Evolutionary conservation across 2,888 invertebrate species (phyloP), one percentile per base, ranked within the genome.

Genomic region (Stenichneumon culpator): DNA sequence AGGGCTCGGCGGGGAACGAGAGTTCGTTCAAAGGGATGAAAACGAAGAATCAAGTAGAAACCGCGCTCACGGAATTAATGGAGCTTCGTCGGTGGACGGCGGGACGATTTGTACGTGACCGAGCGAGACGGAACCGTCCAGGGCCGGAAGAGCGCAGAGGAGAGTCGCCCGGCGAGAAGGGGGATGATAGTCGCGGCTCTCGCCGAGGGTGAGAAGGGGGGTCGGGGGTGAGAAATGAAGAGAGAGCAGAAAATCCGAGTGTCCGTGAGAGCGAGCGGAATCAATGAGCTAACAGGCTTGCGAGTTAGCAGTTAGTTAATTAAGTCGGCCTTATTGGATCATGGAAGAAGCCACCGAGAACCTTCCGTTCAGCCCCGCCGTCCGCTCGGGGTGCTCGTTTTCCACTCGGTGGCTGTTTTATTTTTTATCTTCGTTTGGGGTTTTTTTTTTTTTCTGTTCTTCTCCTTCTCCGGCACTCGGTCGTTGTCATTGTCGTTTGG

Each of bases 241-340:
- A 87, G 82, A 67, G 83, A 79, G 77, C n/a, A 32, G 25, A 60
- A 83, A 75, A 77, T 65, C 57, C 47, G 86, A 83, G 50, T 74
- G 73, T 63, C 75, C 67, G 32, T 74, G 72, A 68, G 60, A 73
- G 70, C 28, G 77, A 77, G 63, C 87, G 90, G 92, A 93, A 94
- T 93, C 93, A 92, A 94, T 93, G 91, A 92, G 90, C 93, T 93
- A 93, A 93, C 92, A 93, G 93, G 93, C 93, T 93, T 93, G 91
- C 86, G 91, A 93, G 92, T 92, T 92, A 92, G 92, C 91, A 92
- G 92, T 92, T 92, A 93, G 93, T 92, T 94, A 93, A 94, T 94
- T 93, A 94, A 93, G 93, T 93, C 93, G 93, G 90, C 91, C 89
- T 93, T 93, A 94, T 93, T 94, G 93, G 93, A 93, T 94, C 90